Percentiles rank a stretch among this genome's conserved stretches.
Evolutionary conservation across 2,113 vertebrate species (phyloP).

Genomic region (Helogale parvula): DNA sequence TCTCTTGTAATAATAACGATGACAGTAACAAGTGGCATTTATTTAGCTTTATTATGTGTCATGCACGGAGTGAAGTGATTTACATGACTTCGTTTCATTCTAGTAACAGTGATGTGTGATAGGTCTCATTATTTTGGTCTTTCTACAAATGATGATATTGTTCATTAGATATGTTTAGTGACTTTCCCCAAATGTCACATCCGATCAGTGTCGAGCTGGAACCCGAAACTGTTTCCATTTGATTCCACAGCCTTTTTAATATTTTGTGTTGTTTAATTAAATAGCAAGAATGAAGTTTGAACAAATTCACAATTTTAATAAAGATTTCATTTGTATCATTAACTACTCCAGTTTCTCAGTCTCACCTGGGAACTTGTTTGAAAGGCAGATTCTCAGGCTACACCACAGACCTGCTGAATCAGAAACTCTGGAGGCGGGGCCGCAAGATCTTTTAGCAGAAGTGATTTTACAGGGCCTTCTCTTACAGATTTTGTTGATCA

Average conservation of each 20-base stretch:
- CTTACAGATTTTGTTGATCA: not conserved
- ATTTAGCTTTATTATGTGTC: not conserved
- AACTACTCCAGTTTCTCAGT: not conserved
- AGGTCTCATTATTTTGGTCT: not conserved
- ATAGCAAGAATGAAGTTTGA: not conserved
- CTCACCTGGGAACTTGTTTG: not conserved
- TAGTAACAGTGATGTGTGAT: not conserved
- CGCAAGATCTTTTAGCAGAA: not conserved
- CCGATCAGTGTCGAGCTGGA: not conserved
- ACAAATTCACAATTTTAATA: not conserved
- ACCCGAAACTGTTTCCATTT: not conserved
- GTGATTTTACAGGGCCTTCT: not conserved
- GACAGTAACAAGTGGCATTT: not conserved
- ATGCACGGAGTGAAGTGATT: not conserved
- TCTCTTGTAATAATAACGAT: not conserved
- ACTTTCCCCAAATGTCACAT: not conserved
- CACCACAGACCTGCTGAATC: not conserved
- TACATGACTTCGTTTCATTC: not conserved
- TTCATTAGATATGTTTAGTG: not conserved
- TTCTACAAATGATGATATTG: not conserved
- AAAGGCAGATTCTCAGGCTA: not conserved
- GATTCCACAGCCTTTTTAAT: not conserved
- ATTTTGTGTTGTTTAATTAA: not conserved
- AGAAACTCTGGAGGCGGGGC: not conserved
- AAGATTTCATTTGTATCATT: not conserved